Base-by-base conservation (phyloP, 1,140 invertebrate species). In the Drosophila rufa region DNA sequence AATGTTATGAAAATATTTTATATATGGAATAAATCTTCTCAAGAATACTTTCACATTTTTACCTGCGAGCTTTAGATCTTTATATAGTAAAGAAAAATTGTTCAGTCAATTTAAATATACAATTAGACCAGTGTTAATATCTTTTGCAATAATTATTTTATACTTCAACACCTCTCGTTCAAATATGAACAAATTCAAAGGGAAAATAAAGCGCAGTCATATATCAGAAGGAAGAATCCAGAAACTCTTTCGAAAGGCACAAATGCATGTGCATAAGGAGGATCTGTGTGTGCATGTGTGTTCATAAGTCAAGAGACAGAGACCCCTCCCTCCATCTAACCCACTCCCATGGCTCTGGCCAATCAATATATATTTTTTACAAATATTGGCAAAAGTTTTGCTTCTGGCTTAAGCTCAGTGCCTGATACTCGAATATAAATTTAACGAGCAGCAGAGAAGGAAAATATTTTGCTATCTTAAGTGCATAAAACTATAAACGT, bases 361-460 rank as follows among this genome's bases (percentile, higher is more conserved):
- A 89, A 89, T 89, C 85, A 89, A 89, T 89, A 89, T 90, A 87
- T 90, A 87, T 89, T 84, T 89, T 90, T 89, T 84, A 84, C 85
- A 89, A 89, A 89, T 90, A 90, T 89, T 84, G 85, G 71, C 71
- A 90, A 85, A 90, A 90, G 82, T 87, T 90, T 90, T 84, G 74
- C 78, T 66, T 83, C 75, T 84, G 78, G 83, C 79, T 85, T 86
- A 74, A 57, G 73, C 74, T 61, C 70, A 62, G 69, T 60, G 79
- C 77, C 73, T 67, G 74, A 57, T 76, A 76, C 60, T 66, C 47
- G 64, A 77, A 60, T 77, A 77, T 77, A 77, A 77, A 77, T 77
- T 77, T 77, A 67, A 68, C 53, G 33, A 55, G 51, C 55, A 59
- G 69, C 43, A 30, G 69, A 59, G 67, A 77, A 84, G 71, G 82